Evolutionary conservation across 2,797 vertebrate species (phyloP).

Genomic region (Manis javanica): DNA sequence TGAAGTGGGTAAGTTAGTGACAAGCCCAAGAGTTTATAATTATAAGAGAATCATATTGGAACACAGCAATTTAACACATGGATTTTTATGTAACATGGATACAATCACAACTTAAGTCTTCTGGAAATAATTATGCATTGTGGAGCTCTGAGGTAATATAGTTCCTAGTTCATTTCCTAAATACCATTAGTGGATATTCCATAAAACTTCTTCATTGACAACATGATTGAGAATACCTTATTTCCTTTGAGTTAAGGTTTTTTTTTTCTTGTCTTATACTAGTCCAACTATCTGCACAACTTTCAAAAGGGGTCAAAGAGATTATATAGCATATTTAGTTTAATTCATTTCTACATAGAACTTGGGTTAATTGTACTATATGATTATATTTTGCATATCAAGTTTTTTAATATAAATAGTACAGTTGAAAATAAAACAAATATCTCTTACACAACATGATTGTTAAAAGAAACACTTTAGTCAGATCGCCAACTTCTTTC

Average conservation of each 20-base stretch:
- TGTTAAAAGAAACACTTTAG: neutral
- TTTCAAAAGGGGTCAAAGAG: neutral
- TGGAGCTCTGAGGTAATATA: neutral
- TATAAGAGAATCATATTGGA: neutral
- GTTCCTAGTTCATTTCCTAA: conserved; percentile 36
- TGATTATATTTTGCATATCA: neutral
- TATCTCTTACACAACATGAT: neutral
- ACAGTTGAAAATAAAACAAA: conserved; percentile 37
- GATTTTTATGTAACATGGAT: conserved; percentile 13
- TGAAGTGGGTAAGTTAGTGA: conserved; percentile 10
- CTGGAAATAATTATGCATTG: conserved; percentile 35
- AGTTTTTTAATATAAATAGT: neutral
- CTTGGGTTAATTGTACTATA: neutral
- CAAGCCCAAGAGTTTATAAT: neutral
- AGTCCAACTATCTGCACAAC: neutral
- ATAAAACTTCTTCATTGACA: neutral
- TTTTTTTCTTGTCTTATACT: conserved; percentile 21
- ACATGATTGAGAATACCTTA: neutral
- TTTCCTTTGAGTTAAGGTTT: conserved; percentile 7
- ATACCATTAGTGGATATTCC: neutral
- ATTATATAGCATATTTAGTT: neutral
- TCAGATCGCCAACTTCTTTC: neutral
- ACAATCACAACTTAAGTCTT: neutral
- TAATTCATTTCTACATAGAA: neutral
- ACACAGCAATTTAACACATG: neutral